Base-by-base conservation (phyloP, 1,140 invertebrate genomes). In the Lasioglossum albipes region DNA sequence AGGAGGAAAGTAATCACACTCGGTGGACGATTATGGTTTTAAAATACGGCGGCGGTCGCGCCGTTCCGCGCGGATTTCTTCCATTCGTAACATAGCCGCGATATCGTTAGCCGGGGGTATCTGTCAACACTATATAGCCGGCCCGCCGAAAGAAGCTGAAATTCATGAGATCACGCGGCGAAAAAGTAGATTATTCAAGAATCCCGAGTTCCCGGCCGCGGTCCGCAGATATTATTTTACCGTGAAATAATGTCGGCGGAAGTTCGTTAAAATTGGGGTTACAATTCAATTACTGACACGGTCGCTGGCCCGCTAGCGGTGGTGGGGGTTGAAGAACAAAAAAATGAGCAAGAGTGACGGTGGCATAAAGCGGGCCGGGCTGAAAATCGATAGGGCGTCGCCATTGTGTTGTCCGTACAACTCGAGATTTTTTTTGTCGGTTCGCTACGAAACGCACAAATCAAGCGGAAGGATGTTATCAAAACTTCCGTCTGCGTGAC, bases 401-500 rank as follows among this genome's bases (percentile, higher is more conserved):
- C 27, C 67, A 78, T 82, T 82, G 75, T 57, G 49, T 36, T n/a
- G 52, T 18, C 45, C 41, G 45, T 59, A 5, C 2, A 18, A 18
- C 18, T 27, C 27, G 65, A 27, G 65, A 74, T 74, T 73, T 77
- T 77, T 69, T 36, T 36, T 3, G 36, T 36, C 36, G 36, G 36
- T 36, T 4, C 62, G 20, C 71, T 75, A 42, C 75, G 79, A 84
- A 81, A 74, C 85, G 75, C 83, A 87, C 84, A 87, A 87, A 87
- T 87, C 85, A 87, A 87, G 82, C 84, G 86, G 85, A 87, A 86
- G 85, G 85, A 87, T 87, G 86, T 87, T 87, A 87, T 87, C 86
- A 87, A 87, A 87, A 87, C 86, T 87, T 87, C 86, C 86, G 85
- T 87, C 85, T 87, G 86, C 72, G 82, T 87, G 86, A 87, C 85